Conservation (phyloP, 2,888 invertebrate genomes). For the Andrena camellia region DNA sequence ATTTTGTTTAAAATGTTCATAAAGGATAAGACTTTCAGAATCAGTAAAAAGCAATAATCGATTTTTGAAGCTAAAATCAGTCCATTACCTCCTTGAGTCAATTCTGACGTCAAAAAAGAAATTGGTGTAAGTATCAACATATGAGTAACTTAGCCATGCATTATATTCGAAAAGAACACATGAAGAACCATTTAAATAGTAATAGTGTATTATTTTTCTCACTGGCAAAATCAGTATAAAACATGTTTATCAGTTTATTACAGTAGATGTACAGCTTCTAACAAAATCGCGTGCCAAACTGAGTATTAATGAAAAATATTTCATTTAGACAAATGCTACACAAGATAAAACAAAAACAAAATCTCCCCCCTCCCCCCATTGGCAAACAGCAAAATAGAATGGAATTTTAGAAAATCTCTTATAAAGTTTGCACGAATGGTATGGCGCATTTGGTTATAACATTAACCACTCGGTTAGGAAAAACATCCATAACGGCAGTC, state of each 20-base stretch:
- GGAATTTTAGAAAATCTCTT: not conserved
- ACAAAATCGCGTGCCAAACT: not conserved
- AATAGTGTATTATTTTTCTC: too few species aligned
- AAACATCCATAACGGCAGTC: not conserved
- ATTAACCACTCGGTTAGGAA: slow-evolving; percentile 26
- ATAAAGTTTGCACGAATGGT: not conserved
- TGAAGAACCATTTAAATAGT: too few species aligned
- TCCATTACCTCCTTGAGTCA: not conserved
- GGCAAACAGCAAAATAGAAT: not conserved
- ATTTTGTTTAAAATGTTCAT: too few species aligned
- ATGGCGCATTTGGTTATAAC: not conserved
- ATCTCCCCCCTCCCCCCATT: too few species aligned
- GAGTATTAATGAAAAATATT: not conserved
- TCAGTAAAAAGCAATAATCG: too few species aligned
- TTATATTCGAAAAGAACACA: too few species aligned
- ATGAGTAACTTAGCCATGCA: too few species aligned
- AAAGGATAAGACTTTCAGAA: too few species aligned
- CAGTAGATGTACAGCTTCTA: not conserved
- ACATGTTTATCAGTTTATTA: not conserved
- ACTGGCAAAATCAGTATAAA: not conserved
- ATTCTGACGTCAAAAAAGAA: not conserved
- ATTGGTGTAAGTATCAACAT: too few species aligned
- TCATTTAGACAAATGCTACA: not conserved
- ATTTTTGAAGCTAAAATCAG: too few species aligned
- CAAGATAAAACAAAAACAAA: not conserved